Evolutionary conservation across 2,888 invertebrate genomes (phyloP).

Genomic region (Taphrorychus bicolor): DNA sequence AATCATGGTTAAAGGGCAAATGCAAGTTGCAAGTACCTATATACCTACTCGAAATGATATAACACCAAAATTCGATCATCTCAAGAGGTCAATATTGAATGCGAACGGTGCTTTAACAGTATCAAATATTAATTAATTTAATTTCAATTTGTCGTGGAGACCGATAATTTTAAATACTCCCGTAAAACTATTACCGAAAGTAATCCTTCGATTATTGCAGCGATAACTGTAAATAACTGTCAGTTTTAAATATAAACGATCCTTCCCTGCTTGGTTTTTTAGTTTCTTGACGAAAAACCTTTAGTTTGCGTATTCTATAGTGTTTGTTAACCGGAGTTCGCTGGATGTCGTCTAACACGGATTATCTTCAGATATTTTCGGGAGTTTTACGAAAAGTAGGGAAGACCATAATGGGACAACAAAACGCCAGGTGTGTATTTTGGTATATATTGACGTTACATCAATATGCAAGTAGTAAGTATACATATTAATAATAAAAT

Average conservation of each 20-base stretch:
- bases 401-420: slow-evolving; percentile 5
- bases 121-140: slow-evolving; percentile 7
- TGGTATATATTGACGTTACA: slow-evolving; percentile 28
- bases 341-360: slow-evolving; percentile 4
- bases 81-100: slow-evolving; percentile 2
- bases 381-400: slow-evolving; percentile 12
- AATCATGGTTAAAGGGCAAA: no score
- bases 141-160: slow-evolving; percentile 14
- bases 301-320: neutral
- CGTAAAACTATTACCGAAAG: neutral
- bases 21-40: neutral
- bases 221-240: slow-evolving; percentile 8
- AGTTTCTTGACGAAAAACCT: neutral
- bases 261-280: neutral
- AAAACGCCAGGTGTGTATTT: slow-evolving; percentile 17
- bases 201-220: slow-evolving; percentile 8
- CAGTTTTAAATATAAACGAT: slow-evolving; percentile 5
- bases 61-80: neutral
- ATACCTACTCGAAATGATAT: neutral
- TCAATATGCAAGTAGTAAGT: neutral
- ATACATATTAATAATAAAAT: slow-evolving; percentile 43
- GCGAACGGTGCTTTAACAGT: neutral
- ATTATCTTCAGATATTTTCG: slow-evolving; percentile 9
- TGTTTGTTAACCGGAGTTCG: neutral
- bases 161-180: slow-evolving; percentile 7